Conservation (phyloP, 2,888 invertebrate species). For the Tetranychus piercei region DNA sequence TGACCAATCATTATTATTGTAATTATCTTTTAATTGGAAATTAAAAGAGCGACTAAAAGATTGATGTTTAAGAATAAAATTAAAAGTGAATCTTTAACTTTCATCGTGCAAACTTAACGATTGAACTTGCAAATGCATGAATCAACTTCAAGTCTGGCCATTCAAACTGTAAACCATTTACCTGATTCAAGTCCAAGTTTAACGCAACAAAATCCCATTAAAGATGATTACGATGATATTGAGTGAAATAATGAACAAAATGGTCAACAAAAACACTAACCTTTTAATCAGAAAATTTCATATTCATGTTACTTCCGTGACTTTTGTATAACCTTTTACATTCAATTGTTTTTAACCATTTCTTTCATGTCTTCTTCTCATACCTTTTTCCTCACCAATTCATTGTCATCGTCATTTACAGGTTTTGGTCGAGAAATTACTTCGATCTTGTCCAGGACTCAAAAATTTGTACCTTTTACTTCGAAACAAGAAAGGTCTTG, state of each 20-base stretch:
- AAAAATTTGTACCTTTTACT: constrained; percentile 57
- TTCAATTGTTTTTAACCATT: too few species aligned
- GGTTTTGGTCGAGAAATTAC: constrained; percentile 68
- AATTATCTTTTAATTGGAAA: too few species aligned
- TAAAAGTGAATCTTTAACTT: too few species aligned
- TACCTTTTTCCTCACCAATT: not conserved
- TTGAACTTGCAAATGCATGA: too few species aligned
- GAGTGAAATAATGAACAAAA: too few species aligned
- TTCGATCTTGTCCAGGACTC: constrained; percentile 53
- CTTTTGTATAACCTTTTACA: too few species aligned
- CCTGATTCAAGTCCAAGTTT: not conserved
- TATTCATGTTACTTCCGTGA: not conserved
- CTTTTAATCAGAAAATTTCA: not conserved
- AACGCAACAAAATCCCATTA: not conserved
- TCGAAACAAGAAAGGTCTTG: constrained; percentile 49
- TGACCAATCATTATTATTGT: not conserved
- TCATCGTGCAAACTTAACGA: too few species aligned
- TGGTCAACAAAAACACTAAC: not conserved
- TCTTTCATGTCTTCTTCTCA: too few species aligned
- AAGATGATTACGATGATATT: not conserved
- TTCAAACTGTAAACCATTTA: too few species aligned
- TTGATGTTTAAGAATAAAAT: too few species aligned
- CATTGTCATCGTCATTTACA: not conserved
- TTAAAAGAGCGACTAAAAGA: too few species aligned
- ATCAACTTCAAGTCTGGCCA: too few species aligned